Evolutionary conservation across 2,888 invertebrate genomes (phyloP), one percentile per base, ranked within the genome.

Genomic region (Macrosoma leucophasiata): DNA sequence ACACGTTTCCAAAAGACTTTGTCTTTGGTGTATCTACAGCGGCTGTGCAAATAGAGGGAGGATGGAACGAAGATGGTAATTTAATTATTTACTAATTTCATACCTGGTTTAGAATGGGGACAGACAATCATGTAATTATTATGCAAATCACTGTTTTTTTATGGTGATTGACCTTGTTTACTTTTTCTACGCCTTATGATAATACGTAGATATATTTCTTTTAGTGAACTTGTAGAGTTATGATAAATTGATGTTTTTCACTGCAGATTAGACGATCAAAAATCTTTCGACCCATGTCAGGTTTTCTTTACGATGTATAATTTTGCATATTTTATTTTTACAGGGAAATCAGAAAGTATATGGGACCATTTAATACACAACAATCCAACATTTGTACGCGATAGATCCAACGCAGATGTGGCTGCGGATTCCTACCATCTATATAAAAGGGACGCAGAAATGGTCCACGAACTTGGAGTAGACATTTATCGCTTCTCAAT

Each of bases 401-500:
- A 89, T 42, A 66, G 78, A 3, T 78, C 85, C 1, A 90, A 86
- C 33, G 91, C 87, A 0, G 89, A 91, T 41, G 76, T 90, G 0
- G 89, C 92, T 0, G 88, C 90, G 15, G 89, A 91, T 58, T 90
- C 90, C 8, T 91, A 90, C 55, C 86, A 90, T 55, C 84, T 86
- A 36, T 90, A 88, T 59, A 87, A 86, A 39, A 74, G 86, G 22
- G 90, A 91, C 57, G 87, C 87, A 0, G 78, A 88, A 63, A 86
- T 90, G 82, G 66, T 90, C 2, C 81, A 77, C 27, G 85, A 89
- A 42, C 64, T 90, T 2, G 88, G 89, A 7, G 90, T 89, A 0
- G 73, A 89, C 46, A 86, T 89, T 39, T 92, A 91, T 63, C 84
- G 91, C 22, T 92, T 92, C 63, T 91, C 91, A 1, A 84, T 92